Evolutionary conservation across 2,113 vertebrate species (phyloP), one percentile per base, ranked within the genome.

Genomic region (Melospiza georgiana): DNA sequence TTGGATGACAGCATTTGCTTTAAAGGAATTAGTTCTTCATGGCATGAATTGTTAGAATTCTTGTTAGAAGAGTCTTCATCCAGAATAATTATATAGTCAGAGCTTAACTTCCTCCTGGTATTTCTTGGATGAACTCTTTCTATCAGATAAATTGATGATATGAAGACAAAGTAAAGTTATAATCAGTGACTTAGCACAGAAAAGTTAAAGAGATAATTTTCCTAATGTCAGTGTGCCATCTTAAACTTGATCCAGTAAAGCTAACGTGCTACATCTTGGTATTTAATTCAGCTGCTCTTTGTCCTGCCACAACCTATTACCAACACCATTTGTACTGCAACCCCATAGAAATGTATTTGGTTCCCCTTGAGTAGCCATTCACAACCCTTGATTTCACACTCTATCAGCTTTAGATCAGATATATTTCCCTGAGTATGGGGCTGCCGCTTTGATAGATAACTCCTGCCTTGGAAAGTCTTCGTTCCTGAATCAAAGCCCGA

Each of bases 351-450:
- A 96, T 77, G n/a, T 66, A 92, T 96, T 92, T 95, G 37, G 83
- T 94, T 93, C 96, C 80, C 73, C 96, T 93, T 95, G 95, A 96
- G 91, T 83, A 89, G 87, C 66, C 94, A 91, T 93, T 96, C 95
- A 95, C 84, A 97, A 69, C 89, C 91, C 95, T 91, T 96, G 96
- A 97, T 97, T 98, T 97, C 94, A 97, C 90, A 96, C 90, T 86
- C 91, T 95, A 94, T 96, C 87, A 94, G 84, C 46, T 95, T 97
- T 92, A 96, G 80, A 97, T 97, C 94, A 95, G 94, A 98, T 95
- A 77, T 88, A 96, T 97, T 96, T 97, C 88, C 96, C 90, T 79
- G 90, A 96, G 81, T 87, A 49, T 92, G 66, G 78, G 84, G 83
- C 93, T 97, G 96, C 74, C 73, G 57, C 86, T 96, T 96, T 97